Percentiles rank a stretch among this genome's conserved stretches.
These are phyloP conservation scores for Prunella fulvescens DNA, from an alignment of 2,113 vertebrate genomes.

Conservation along the genomic window DNA sequence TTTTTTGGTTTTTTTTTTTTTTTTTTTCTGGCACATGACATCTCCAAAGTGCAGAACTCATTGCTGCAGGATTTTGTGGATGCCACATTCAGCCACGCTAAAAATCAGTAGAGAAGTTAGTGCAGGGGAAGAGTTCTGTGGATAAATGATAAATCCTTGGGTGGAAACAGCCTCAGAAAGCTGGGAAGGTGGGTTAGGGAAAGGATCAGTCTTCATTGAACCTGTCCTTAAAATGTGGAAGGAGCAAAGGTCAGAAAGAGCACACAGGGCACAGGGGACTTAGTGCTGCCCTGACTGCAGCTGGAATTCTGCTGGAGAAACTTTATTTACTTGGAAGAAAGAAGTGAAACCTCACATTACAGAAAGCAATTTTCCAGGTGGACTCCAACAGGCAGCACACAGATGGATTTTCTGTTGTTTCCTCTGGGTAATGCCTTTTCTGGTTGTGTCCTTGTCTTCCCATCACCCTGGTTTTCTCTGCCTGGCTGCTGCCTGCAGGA, in stretches of 20 bases:
- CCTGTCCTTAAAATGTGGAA: not conserved
- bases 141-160: not conserved
- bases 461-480: not conserved
- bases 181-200: not conserved
- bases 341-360: not conserved
- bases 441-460: not conserved
- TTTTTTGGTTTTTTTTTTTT: not conserved
- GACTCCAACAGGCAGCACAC: not conserved
- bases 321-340: not conserved
- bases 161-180: not conserved
- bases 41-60: not conserved
- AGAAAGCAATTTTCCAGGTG: not conserved
- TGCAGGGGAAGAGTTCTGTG: not conserved
- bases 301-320: not conserved
- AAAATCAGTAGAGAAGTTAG: not conserved
- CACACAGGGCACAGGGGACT: not conserved
- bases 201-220: not conserved
- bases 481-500: not conserved
- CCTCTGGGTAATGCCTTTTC: not conserved
- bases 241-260: not conserved
- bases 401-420: constrained; percentile 1
- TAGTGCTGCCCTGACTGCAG: not conserved
- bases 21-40: not conserved
- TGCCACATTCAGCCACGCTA: not conserved
- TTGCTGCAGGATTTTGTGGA: not conserved